Evolutionary conservation across 2,113 vertebrate species (phyloP), one percentile per base, ranked within the genome.

Genomic region (Entomyzon cyanotis): DNA sequence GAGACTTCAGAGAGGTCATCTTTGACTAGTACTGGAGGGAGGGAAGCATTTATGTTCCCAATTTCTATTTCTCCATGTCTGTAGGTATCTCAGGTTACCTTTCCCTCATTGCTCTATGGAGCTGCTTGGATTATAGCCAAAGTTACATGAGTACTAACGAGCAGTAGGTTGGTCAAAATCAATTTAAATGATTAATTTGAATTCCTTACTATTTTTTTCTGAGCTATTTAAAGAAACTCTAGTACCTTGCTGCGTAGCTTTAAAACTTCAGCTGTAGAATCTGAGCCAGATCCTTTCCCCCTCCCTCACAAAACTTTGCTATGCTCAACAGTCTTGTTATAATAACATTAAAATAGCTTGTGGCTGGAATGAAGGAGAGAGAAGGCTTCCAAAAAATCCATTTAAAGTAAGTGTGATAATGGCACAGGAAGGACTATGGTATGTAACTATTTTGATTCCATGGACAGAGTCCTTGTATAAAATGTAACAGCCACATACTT

Each of bases 391-490:
- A 93, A 87, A 93, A 93, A 69, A 41, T 74, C 71, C 44, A 47
- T 92, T 88, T 90, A 80, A 93, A 88, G 27, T 82, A 85, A 62
- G 79, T 90, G 75, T 94, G 87, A 90, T 95, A 94, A 90, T 88
- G 71, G 58, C 92, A 86, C n/a, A 79, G 82, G 86, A 86, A 95
- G 47, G 79, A 52, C 71, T 84, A 15, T 77, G 55, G 55, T 89
- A 77, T 91, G 70, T 76, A 80, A 71, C 74, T 88, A 16, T 62
- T 95, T 86, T 70, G 59, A 79, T 93, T 83, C 55, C 49, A 37
- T 56, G 77, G 78, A 67, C 68, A 77, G 55, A 76, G 46, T 52
- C 39, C 59, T 74, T 74, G 67, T 67, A 47, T 70, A 68, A 87
- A 94, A 74, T 42, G 33, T 85, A 80, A 12, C 79, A 95, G 65